Conservation (phyloP, 2,888 invertebrate species). For the Hemaris fuciformis region DNA sequence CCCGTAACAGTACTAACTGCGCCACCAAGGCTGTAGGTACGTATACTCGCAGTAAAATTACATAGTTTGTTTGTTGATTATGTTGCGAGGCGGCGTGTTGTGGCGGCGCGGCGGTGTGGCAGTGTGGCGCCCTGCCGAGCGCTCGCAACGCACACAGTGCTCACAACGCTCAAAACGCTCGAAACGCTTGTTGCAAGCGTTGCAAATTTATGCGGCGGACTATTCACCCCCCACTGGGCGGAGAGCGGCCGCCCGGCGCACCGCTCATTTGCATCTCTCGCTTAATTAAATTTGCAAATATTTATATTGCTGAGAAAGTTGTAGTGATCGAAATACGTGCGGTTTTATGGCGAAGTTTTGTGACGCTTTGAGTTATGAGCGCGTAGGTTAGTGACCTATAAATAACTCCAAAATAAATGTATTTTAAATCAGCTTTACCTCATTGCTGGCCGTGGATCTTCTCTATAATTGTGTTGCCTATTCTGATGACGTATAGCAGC, state of each 20-base stretch:
- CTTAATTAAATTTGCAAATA: conserved; percentile 9
- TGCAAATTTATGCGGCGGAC: not conserved
- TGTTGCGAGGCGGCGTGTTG: not conserved
- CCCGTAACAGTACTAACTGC: too few species aligned
- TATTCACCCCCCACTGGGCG: not conserved
- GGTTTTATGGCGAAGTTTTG: not conserved
- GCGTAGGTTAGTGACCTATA: not conserved
- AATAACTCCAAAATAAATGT: too few species aligned
- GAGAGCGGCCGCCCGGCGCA: not conserved
- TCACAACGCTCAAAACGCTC: not conserved
- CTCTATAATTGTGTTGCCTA: too few species aligned
- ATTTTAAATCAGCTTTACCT: too few species aligned
- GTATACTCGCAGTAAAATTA: too few species aligned
- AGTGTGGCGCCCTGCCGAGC: not conserved
- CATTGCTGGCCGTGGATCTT: too few species aligned
- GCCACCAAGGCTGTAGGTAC: too few species aligned
- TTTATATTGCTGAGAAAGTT: not conserved
- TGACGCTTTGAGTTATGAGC: not conserved
- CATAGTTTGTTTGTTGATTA: not conserved
- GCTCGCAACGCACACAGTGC: not conserved
- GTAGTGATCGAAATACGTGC: not conserved
- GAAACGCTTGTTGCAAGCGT: not conserved
- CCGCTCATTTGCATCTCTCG: not conserved
- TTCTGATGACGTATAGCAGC: too few species aligned
- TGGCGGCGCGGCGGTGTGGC: not conserved